Base-by-base conservation (phyloP, 2,888 invertebrate species). In the Sphaeridia pumilis region DNA sequence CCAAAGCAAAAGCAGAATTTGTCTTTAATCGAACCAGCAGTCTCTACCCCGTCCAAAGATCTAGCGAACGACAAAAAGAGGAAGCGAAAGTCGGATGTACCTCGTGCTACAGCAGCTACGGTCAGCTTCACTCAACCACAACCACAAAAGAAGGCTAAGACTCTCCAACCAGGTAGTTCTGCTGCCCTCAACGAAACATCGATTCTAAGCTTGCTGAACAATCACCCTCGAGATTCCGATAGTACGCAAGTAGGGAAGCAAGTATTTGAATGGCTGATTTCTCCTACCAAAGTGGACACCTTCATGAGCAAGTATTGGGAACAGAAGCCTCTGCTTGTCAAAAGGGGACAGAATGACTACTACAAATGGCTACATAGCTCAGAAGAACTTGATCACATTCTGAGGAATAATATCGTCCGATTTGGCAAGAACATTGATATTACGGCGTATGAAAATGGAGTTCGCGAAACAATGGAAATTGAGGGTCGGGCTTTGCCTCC, bases 361-460 rank as follows among this genome's bases (percentile, higher is more conserved):
- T 76, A 75, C 52, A 75, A 80, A 55, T 70, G 71, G 25, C 71
- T 94, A 25, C 79, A 93, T 62, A 83, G 84, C 4, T 84, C 87
- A 12, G 73, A 78, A 20, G 73, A 78, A 59, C 78, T 94, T 46
- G 89, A 94, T 69, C 72, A 76, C 49, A 83, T 93, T 73, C 71
- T 94, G 2, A 72, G 84, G 2, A 75, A 75, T 72, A 80, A 88
- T 69, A 76, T 80, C 65, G 74, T 98, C 42, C 79, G 83, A 65
- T 97, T 83, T 69, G 81, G 83, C 0, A 84, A 84, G 66, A 90
- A 98, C 72, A 76, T 98, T 50, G 97, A 98, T 72, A 76, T 98
- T 2, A 93, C 94, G 1, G 82, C 83, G 0, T 98, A 93, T 69
- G 70, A 73, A 17, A 75, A 89, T 71, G 88, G 84, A 25, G 69